A percentile compares a stretch with the other conserved stretches of the same genome.
Evolutionary conservation across 2,797 vertebrate genomes (phyloP).

Genomic region (Merluccius polli): DNA sequence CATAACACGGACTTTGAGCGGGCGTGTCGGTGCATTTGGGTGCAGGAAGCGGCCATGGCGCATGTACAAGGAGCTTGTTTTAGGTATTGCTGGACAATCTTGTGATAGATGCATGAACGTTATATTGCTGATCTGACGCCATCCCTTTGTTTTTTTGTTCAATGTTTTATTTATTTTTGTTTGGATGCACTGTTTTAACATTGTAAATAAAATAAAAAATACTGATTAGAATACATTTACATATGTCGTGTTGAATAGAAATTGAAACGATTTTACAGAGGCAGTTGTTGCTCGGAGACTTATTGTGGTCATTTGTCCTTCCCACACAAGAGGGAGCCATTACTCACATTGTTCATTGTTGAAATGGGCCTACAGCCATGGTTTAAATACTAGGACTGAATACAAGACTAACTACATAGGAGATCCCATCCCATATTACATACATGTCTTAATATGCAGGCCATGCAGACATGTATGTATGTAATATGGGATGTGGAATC

Average conservation of each 20-base stretch:
- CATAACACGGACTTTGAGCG: background rate
- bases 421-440: background rate
- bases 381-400: background rate
- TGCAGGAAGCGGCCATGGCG: constrained; percentile 35
- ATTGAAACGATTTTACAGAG: background rate
- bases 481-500: background rate
- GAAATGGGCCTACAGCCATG: background rate
- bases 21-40: constrained; percentile 15
- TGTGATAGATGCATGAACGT: constrained; percentile 64
- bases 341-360: background rate
- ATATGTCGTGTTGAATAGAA: background rate
- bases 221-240: background rate
- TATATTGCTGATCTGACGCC: constrained; percentile 47
- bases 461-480: background rate
- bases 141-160: constrained; percentile 31
- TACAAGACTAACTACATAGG: background rate
- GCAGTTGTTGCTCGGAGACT: background rate
- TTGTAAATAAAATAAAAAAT: constrained; percentile 62
- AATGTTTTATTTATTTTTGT: constrained; percentile 61
- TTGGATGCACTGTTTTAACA: constrained; percentile 62
- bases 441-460: no score
- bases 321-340: constrained; percentile 32
- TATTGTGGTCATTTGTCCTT: background rate
- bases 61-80: constrained; percentile 46
- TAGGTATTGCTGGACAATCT: constrained; percentile 76